A percentile compares a stretch with the other conserved stretches of the same genome.
phyloP scores from a whole-genome alignment of 2,797 vertebrate genomes.

The Enteromius paludinosus region DNA sequence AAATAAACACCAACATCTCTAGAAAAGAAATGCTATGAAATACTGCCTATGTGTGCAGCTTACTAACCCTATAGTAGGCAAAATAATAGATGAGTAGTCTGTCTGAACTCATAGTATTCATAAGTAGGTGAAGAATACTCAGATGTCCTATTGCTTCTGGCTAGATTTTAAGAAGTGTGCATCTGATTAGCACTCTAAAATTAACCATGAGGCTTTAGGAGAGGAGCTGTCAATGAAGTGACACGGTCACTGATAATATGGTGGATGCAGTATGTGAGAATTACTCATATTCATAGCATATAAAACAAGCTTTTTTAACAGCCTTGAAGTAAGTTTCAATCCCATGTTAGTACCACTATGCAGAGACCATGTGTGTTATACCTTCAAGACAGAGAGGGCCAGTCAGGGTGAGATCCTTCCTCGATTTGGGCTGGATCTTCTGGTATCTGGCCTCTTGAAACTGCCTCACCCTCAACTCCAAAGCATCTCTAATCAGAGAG shows the following conservation, averaged over 20 bases:
- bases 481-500: constrained; percentile 82
- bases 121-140: neutral
- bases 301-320: neutral
- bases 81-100: neutral
- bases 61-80: neutral
- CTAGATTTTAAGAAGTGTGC: neutral
- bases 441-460: constrained; percentile 78
- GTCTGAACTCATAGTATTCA: neutral
- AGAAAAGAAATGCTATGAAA: neutral
- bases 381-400: constrained; percentile 82
- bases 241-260: neutral
- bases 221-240: neutral
- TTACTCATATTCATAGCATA: neutral
- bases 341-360: neutral
- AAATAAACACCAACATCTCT: neutral
- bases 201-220: neutral
- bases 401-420: constrained; percentile 75
- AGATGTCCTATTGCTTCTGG: neutral
- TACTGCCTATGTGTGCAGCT: neutral
- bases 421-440: constrained; percentile 76
- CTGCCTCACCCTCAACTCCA: constrained; percentile 85
- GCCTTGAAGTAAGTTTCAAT: neutral
- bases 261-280: neutral
- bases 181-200: neutral
- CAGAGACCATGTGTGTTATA: neutral